Conservation (phyloP, 2,797 vertebrate species). For the Enteromius afrohamiltoni region DNA sequence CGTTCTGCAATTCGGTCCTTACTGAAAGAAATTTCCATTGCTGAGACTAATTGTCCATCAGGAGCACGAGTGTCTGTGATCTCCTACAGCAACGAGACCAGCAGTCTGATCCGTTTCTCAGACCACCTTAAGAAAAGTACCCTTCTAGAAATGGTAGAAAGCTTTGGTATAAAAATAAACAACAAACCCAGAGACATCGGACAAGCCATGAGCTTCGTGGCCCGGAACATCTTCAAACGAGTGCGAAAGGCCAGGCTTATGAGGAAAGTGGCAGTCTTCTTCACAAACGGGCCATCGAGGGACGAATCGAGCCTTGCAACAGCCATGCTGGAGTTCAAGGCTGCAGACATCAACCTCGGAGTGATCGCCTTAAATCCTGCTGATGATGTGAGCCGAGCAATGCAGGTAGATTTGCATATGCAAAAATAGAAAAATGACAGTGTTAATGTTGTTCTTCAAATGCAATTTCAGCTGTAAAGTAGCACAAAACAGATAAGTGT, state of each 20-base stretch:
- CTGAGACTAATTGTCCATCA: slow-evolving; percentile 83
- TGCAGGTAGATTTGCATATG: slow-evolving; percentile 73
- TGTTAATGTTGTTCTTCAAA: neutral
- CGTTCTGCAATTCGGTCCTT: slow-evolving; percentile 73
- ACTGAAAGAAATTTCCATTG: slow-evolving; percentile 76
- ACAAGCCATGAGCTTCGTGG: slow-evolving; percentile 83
- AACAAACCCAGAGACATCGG: slow-evolving; percentile 77
- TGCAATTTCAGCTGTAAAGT: neutral
- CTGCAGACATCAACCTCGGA: slow-evolving; percentile 73
- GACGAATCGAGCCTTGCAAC: slow-evolving; percentile 72
- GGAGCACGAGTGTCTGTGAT: slow-evolving; percentile 84
- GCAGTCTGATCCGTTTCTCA: slow-evolving; percentile 83
- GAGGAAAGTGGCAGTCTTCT: slow-evolving; percentile 86
- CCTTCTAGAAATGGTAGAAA: slow-evolving; percentile 74
- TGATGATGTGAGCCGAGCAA: slow-evolving; percentile 66
- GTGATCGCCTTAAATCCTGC: slow-evolving; percentile 78
- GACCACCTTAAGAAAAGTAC: slow-evolving; percentile 72
- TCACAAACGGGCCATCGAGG: slow-evolving; percentile 71
- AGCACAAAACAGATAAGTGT: neutral
- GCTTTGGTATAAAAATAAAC: slow-evolving; percentile 73
- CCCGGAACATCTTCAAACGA: slow-evolving; percentile 84
- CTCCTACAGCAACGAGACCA: slow-evolving; percentile 75
- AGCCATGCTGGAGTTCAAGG: slow-evolving; percentile 81
- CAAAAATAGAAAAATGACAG: neutral
- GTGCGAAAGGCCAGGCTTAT: slow-evolving; percentile 74